Evolutionary conservation across 2,113 vertebrate genomes (phyloP), one percentile per base, ranked within the genome.

Genomic region (Dicentrarchus labrax): DNA sequence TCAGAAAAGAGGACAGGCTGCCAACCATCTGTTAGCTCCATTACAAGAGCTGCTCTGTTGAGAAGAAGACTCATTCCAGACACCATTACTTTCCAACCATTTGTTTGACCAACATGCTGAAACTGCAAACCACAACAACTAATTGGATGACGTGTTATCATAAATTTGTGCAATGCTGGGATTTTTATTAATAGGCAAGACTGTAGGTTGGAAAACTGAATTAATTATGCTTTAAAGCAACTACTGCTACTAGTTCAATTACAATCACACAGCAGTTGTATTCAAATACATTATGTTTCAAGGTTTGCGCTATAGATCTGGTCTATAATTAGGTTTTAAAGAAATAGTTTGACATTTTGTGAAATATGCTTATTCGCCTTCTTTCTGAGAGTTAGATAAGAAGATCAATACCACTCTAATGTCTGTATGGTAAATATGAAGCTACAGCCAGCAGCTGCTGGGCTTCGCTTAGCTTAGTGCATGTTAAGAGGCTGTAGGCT

Each of bases 21-120:
- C 67, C 84, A 78, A 67, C 78, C 88, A 86, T 88, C 73, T 89
- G 87, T 75, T 83, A 80, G 61, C 75, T 72, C 61, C 50, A 72
- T 60, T 38, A 79, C 50, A 70, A 72, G 54, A 82, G 4, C 66
- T 36, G 41, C 68, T 67, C 59, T 64, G 60, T 70, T 69, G 72
- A 83, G 67, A 68, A 82, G 45, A 51, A 41, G 22, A 50, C 17
- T 7, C 36, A 38, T 43, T 51, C 59, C 16, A 68, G 47, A 73
- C n/a, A 12, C 22, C 21, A 59, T 11, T 41, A 53, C 48, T 45
- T 24, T 24, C 54, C 5, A 74, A 43, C 60, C 43, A 21, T 48
- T 77, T 51, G 60, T 85, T 54, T 36, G 72, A 82, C 65, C 76
- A 53, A 77, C 45, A 72, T 65, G 53, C 50, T 54, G 43, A 72